Evolutionary conservation across 37 sponge, comb jelly and placozoan genomes (phyloP).

Genomic region (Haliclona indistincta): DNA sequence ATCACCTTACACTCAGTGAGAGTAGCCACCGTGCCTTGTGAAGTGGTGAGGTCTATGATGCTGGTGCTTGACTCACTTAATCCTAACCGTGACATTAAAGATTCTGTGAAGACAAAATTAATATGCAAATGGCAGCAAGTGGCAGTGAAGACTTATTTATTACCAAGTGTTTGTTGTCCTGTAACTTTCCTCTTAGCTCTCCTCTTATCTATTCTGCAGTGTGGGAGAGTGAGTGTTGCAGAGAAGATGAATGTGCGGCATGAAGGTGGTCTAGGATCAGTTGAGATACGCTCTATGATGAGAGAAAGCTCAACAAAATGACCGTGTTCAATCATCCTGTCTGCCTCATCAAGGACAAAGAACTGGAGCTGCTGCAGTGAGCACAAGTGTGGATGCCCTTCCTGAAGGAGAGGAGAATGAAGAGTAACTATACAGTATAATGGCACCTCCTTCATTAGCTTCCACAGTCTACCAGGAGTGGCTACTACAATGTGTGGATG

Average conservation of each 20-base stretch:
- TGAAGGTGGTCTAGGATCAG: not conserved
- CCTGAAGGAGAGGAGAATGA: not conserved
- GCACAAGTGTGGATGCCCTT: conserved; percentile 68
- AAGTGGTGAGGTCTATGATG: conserved; percentile 83
- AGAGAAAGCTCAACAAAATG: conserved; percentile 83
- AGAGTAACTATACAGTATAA: not conserved
- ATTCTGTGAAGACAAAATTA: conserved; percentile 37
- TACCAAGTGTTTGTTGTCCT: conserved; percentile 59
- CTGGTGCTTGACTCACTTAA: conserved; percentile 44
- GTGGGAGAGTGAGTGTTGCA: conserved; percentile 89
- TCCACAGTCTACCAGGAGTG: conserved; percentile 94
- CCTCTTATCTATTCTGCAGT: conserved; percentile 33
- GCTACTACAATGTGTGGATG: conserved; percentile 90
- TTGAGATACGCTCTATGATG: conserved; percentile 67
- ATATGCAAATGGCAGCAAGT: not conserved
- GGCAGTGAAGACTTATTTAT: conserved; percentile 13
- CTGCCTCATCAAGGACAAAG: conserved; percentile 96
- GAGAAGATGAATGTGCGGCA: conserved; percentile 91
- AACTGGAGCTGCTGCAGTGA: conserved; percentile 43
- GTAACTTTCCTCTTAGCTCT: conserved; percentile 35
- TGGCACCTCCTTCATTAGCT: conserved; percentile 81
- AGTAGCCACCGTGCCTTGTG: conserved; percentile 66
- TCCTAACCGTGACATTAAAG: conserved; percentile 57
- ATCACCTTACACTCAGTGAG: conserved; percentile 86
- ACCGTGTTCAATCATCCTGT: conserved; percentile 95